Evolutionary conservation across 2,797 vertebrate genomes (phyloP).

Genomic region (Vespertilio murinus): DNA sequence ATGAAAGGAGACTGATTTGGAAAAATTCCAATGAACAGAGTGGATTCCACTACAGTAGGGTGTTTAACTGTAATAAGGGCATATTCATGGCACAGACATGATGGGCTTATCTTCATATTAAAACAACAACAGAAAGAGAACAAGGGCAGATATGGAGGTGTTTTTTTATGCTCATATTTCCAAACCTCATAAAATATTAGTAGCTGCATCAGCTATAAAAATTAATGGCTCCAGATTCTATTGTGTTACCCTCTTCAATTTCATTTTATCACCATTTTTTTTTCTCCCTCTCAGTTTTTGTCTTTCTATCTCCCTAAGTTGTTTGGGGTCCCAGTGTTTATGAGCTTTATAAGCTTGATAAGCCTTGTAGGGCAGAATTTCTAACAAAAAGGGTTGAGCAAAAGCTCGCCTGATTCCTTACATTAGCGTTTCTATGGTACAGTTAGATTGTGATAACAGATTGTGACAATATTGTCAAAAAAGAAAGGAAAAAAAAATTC

Average conservation of each 20-base stretch:
- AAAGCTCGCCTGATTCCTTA: slow-evolving; percentile 80
- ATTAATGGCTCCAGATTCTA: slow-evolving; percentile 83
- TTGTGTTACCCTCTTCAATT: slow-evolving; percentile 79
- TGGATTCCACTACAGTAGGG: slow-evolving; percentile 50
- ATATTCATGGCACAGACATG: slow-evolving; percentile 29
- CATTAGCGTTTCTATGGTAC: slow-evolving; percentile 77
- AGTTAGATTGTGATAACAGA: slow-evolving; percentile 78
- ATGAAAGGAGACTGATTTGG: slow-evolving; percentile 66
- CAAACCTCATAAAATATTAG: slow-evolving; percentile 87
- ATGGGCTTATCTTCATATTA: slow-evolving; percentile 80
- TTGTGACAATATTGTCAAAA: slow-evolving; percentile 62
- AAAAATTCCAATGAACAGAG: slow-evolving; percentile 78
- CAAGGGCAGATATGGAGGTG: slow-evolving; percentile 74
- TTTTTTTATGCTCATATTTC: slow-evolving; percentile 78
- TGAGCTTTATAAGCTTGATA: slow-evolving; percentile 77
- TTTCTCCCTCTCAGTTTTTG: slow-evolving; percentile 43
- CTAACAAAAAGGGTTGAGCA: slow-evolving; percentile 66
- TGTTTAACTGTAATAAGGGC: slow-evolving; percentile 78
- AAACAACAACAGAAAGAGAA: slow-evolving; percentile 77
- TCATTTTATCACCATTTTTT: slow-evolving; percentile 77
- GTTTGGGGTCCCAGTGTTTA: slow-evolving; percentile 71
- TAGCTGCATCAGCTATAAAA: slow-evolving; percentile 86
- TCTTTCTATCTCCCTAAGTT: slow-evolving; percentile 66
- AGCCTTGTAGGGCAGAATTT: slow-evolving; percentile 52
- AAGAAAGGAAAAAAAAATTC: slow-evolving; percentile 52